Evolutionary conservation across 2,797 vertebrate species (phyloP).

Genomic region (Pangasius djambal): DNA sequence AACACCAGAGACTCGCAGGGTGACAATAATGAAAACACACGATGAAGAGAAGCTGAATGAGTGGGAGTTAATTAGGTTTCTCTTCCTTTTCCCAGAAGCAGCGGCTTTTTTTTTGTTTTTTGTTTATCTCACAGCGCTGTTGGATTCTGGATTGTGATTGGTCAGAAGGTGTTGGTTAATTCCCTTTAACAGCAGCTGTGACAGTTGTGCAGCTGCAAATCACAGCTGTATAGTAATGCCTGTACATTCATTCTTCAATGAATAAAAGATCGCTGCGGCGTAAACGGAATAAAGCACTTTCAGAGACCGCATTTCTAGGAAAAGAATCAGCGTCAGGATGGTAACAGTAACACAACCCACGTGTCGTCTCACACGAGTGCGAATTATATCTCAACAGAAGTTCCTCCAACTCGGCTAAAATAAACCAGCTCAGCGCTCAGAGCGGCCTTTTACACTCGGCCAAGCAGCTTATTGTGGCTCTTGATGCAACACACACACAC

Average conservation of each 20-base stretch:
- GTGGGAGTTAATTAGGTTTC: not conserved
- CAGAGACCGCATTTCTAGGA: not conserved
- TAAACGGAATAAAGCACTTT: not conserved
- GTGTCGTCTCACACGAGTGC: too few species aligned
- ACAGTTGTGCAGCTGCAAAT: not conserved
- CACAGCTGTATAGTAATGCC: not conserved
- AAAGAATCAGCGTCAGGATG: not conserved
- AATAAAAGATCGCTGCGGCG: not conserved
- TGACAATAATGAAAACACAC: constrained; percentile 11
- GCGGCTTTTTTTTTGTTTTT: not conserved
- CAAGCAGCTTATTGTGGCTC: not conserved
- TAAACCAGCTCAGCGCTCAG: not conserved
- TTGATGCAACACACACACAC: not conserved
- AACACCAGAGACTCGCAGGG: constrained; percentile 2
- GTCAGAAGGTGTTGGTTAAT: not conserved
- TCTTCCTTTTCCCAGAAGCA: not conserved
- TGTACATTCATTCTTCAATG: too few species aligned
- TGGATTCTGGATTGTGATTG: not conserved
- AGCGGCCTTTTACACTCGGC: rapidly evolving
- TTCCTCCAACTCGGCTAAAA: not conserved
- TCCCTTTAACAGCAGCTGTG: not conserved
- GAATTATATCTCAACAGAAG: too few species aligned
- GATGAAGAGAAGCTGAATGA: not conserved
- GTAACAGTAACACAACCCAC: not conserved
- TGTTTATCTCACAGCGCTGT: not conserved